A percentile compares a stretch with the other conserved stretches of the same genome.
These are phyloP conservation scores for Seriola aureovittata DNA, from an alignment of 2,113 vertebrate genomes.

Conservation along the genomic window DNA sequence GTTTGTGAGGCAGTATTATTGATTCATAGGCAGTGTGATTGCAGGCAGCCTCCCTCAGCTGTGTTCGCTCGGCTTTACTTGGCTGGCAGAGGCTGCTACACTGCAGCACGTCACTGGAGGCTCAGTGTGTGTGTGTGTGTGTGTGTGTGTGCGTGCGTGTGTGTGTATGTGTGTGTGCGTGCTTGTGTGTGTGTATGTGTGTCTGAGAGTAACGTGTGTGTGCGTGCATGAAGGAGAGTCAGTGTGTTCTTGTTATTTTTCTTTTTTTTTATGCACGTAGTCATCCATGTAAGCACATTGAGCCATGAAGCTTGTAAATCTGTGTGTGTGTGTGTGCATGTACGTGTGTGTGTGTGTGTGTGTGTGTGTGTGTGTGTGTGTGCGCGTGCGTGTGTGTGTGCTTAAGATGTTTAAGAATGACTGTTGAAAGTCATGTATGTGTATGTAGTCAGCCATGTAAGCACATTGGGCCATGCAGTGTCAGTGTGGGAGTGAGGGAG, in stretches of 20 bases:
- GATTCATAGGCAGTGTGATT: slow-evolving; percentile 79
- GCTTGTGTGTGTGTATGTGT: background rate
- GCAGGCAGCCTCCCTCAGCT: slow-evolving; percentile 69
- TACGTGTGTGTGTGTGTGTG: background rate
- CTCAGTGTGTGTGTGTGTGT: slow-evolving; percentile 11
- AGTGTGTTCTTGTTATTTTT: background rate
- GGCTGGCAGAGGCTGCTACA: slow-evolving; percentile 55
- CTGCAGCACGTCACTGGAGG: slow-evolving; percentile 70
- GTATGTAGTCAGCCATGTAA: slow-evolving; percentile 52
- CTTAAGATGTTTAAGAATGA: background rate
- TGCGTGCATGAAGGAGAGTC: background rate
- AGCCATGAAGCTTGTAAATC: slow-evolving; percentile 16
- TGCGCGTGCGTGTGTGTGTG: background rate
- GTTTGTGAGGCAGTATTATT: slow-evolving; percentile 65
- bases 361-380: background rate
- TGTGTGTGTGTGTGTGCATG: background rate
- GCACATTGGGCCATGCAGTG: slow-evolving; percentile 28
- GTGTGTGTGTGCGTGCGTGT: background rate
- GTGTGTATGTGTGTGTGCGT: slow-evolving; percentile 7
- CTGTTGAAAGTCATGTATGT: slow-evolving; percentile 34
- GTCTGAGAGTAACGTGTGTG: background rate
- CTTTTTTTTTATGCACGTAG: slow-evolving; percentile 16
- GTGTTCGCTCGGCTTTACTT: slow-evolving; percentile 55
- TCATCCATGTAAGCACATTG: slow-evolving; percentile 49
- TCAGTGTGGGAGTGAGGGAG: slow-evolving; percentile 44